Conservation (phyloP, 2,797 vertebrate genomes). For the Naso thynnoides region DNA sequence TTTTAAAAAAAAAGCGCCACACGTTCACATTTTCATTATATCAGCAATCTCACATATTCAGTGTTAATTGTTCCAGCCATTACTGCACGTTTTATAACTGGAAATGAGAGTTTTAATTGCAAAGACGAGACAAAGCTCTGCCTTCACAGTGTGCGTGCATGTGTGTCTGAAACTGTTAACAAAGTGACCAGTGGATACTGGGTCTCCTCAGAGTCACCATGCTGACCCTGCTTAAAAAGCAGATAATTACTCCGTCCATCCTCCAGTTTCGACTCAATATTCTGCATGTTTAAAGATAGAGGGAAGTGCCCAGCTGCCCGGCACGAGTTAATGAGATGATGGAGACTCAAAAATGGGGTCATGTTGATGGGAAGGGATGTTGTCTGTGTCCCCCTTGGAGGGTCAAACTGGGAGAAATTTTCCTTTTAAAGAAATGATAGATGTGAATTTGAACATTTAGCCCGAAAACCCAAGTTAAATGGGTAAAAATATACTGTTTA, state of each 20-base stretch:
- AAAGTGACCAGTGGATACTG: constrained; percentile 62
- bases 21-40: constrained; percentile 63
- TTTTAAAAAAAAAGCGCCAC: constrained; percentile 47
- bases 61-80: constrained; percentile 74
- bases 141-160: constrained; percentile 17
- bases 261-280: constrained; percentile 53
- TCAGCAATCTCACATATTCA: constrained; percentile 56
- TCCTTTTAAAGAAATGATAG: constrained; percentile 55
- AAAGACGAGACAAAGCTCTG: constrained; percentile 59
- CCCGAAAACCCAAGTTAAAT: constrained; percentile 50
- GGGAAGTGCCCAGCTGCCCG: constrained; percentile 35
- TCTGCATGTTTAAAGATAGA: constrained; percentile 77
- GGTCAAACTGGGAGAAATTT: constrained; percentile 41
- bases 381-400: constrained; percentile 26
- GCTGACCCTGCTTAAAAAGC: constrained; percentile 74
- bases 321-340: constrained; percentile 78
- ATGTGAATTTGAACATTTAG: constrained; percentile 55
- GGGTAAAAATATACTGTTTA: constrained; percentile 10
- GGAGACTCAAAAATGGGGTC: constrained; percentile 74
- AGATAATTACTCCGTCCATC: constrained; percentile 74
- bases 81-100: constrained; percentile 60
- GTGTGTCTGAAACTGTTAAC: constrained; percentile 39
- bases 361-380: constrained; percentile 37
- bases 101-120: constrained; percentile 79
- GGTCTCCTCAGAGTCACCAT: constrained; percentile 44